Base-by-base conservation (phyloP, 2,797 vertebrate genomes). In the Ispidina lecontei region DNA sequence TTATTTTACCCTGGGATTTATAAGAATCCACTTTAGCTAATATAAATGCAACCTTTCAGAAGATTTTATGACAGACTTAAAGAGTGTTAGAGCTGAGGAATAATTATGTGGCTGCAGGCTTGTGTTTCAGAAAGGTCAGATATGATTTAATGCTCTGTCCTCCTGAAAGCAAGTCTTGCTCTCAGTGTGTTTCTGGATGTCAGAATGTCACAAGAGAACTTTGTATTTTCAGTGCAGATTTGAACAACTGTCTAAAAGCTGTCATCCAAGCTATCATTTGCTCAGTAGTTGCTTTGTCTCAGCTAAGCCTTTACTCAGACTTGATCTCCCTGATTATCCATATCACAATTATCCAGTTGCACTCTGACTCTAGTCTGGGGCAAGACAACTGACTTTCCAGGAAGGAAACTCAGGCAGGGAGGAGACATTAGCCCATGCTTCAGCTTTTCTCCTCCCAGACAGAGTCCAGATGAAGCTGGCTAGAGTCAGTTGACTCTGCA, bases 121-220 rank as follows among this genome's bases (percentile, higher is more conserved):
- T 73, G 55, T 73, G 46, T 59, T 89, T 87, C 29, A n/a, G 71
- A 95, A 96, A 91, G 92, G 90, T 94, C 92, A 95, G 41, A 63
- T 76, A 37, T 88, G 83, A 82, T 91, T 91, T 88, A 93, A 64
- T 60, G 64, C 80, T 62, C 56, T 64, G 72, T 60, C 49, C 54
- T 88, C 56, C 73, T 3, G 33, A 67, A 75, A 70, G 52, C 44
- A 72, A 84, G n/a, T 41, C 44, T 84, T 58, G 31, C 60, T 91
- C 74, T 79, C 44, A 7, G 51, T 11, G 8, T 52, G 49, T 56
- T 86, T 84, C 83, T 83, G 60, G 49, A 35, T 86, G 67, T 76
- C 79, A 91, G 59, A 71, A 49, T 31, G 56, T 46, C 68, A 67
- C 26, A 18, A 39, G 12, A 4, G 7, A 96, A 80, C 69, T 81